A percentile compares a stretch with the other conserved stretches of the same genome.
These are phyloP conservation scores for Antitype chi DNA, from an alignment of 2,888 invertebrate genomes.

Conservation along the genomic window DNA sequence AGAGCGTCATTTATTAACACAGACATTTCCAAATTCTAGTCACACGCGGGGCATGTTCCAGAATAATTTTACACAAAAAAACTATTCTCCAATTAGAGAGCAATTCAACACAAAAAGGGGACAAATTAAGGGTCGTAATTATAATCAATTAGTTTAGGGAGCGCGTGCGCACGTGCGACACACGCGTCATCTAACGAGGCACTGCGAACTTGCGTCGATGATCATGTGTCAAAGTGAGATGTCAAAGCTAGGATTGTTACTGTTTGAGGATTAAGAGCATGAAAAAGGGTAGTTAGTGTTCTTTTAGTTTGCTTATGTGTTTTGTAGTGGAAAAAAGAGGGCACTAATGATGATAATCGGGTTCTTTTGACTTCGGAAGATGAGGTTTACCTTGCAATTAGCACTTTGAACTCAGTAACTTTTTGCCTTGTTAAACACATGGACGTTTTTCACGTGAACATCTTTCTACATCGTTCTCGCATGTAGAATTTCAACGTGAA, in stretches of 20 bases:
- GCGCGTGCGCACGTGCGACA: conserved; percentile 76
- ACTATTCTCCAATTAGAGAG: conserved; percentile 69
- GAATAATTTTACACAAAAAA: conserved; percentile 61
- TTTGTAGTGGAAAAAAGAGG: conserved; percentile 34
- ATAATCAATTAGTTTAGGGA: conserved; percentile 83
- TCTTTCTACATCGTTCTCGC: too few species aligned
- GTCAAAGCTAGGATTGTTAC: conserved; percentile 63
- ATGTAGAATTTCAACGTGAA: too few species aligned
- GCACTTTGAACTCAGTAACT: not conserved
- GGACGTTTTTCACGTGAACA: too few species aligned
- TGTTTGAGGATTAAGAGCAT: conserved; percentile 54
- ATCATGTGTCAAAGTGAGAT: conserved; percentile 71
- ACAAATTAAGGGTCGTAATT: conserved; percentile 77
- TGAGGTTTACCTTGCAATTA: not conserved
- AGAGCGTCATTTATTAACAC: conserved; percentile 43
- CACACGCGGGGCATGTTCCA: conserved; percentile 49
- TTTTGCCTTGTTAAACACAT: not conserved
- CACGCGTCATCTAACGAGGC: conserved; percentile 84
- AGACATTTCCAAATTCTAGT: conserved; percentile 49
- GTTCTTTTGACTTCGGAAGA: conserved; percentile 17
- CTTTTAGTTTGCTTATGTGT: conserved; percentile 33
- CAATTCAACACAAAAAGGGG: conserved; percentile 69
- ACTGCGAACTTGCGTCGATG: conserved; percentile 72
- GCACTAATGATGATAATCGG: not conserved
- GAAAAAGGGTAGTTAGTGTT: conserved; percentile 46